Percentiles rank a stretch among this genome's conserved stretches.
Conservation (phyloP, 2,113 vertebrate species). For the Phalacrocorax brasilianus region DNA sequence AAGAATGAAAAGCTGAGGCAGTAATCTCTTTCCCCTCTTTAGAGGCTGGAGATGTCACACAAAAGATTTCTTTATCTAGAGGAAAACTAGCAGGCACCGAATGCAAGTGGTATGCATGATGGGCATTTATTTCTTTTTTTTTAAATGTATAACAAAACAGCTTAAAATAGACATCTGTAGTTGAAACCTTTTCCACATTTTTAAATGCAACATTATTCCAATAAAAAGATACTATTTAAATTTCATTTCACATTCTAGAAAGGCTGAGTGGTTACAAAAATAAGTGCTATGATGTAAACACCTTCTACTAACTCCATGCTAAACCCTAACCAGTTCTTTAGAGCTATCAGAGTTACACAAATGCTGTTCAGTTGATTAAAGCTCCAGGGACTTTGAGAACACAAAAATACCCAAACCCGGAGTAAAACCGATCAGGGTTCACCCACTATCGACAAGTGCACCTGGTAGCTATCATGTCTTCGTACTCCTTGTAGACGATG, state of each 20-base stretch:
- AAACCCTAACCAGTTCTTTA: background rate
- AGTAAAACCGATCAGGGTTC: background rate
- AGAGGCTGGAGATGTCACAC: background rate
- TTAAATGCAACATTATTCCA: background rate
- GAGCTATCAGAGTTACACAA: background rate
- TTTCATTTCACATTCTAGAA: background rate
- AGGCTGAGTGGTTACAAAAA: constrained; percentile 30
- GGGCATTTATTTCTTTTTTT: constrained; percentile 7
- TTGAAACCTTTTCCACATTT: background rate
- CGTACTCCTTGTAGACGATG: constrained; percentile 90
- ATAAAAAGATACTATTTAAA: constrained; percentile 23
- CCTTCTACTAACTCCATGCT: background rate
- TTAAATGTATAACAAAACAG: background rate
- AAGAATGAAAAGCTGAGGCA: constrained; percentile 56
- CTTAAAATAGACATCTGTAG: background rate
- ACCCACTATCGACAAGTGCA: constrained; percentile 88
- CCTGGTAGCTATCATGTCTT: constrained; percentile 92
- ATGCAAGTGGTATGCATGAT: background rate
- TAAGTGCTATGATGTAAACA: background rate
- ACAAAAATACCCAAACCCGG: background rate
- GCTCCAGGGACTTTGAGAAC: accelerated
- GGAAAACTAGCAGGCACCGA: background rate
- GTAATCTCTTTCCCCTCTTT: constrained; percentile 4
- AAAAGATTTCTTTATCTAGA: background rate
- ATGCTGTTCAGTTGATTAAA: accelerated